Conservation (phyloP, 2,888 invertebrate genomes). For the Dorcus parallelipipedus region DNA sequence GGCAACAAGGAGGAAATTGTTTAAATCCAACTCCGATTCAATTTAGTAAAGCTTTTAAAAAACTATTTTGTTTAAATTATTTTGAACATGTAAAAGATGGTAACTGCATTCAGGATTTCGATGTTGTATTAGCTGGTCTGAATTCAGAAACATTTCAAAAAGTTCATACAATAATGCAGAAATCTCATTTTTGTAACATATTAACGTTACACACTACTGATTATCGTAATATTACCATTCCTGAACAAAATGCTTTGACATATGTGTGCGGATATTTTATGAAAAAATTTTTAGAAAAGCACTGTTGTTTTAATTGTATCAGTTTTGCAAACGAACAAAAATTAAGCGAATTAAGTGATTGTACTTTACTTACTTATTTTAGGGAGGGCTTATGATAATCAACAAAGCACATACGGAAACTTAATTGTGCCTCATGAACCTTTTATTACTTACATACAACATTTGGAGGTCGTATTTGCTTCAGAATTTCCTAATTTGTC, state of each 20-base stretch:
- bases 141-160: too few relatives aligned
- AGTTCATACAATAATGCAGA: not conserved
- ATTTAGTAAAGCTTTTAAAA: constrained; percentile 11
- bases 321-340: constrained; percentile 7
- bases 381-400: constrained; percentile 11
- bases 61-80: constrained; percentile 5
- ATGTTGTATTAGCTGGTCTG: too few relatives aligned
- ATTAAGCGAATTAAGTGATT: constrained; percentile 11
- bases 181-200: not conserved
- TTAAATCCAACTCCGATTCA: constrained; percentile 19
- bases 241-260: not conserved
- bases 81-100: constrained; percentile 16
- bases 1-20: constrained; percentile 16
- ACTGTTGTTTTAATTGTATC: constrained; percentile 5
- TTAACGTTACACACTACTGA: not conserved
- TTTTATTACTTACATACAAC: constrained; percentile 9
- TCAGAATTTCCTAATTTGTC: too few relatives aligned
- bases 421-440: constrained; percentile 13
- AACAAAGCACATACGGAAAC: constrained; percentile 9
- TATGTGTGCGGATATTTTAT: constrained; percentile 13
- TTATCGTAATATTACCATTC: not conserved
- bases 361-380: constrained; percentile 9
- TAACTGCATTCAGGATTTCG: too few relatives aligned
- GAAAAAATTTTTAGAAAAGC: constrained; percentile 14
- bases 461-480: constrained; percentile 10